Evolutionary conservation across 2,888 invertebrate species (phyloP), one percentile per base, ranked within the genome.

Genomic region (Oegoconia quadripuncta): DNA sequence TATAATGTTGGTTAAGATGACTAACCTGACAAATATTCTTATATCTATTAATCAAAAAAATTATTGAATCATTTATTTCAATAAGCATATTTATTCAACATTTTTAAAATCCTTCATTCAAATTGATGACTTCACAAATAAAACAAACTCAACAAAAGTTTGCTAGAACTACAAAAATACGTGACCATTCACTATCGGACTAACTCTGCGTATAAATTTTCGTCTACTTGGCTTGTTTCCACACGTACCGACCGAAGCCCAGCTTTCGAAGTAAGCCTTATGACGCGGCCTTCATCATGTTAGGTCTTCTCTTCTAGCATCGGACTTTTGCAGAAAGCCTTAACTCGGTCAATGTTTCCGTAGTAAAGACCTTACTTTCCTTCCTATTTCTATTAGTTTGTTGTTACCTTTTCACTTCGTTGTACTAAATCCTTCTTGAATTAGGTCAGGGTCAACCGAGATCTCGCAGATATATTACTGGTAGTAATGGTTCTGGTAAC

Each of bases 291-390:
- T 27, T 30, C 11, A 23, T 23, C 11, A 23, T 18, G 7, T 18
- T 34, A 25, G 28, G 33, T 28, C 38, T 20, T 13, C 22, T 18
- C 11, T 27, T 26, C 29, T 27, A 28, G 22, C 28, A 39, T 31
- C 22, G 34, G 15, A 34, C 39, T 29, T 14, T 18, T 18, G 26
- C 22, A 22, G 13, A 13, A 27, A 27, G 13, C 13, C 27, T n/a
- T n/a, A 28, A 34, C 12, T 34, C 11, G 28, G 39, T 14, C 33
- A 37, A 37, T 15, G 32, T 18, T 37, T n/a, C n/a, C n/a, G n/a
- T 7, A 22, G 22, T 22, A 9, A 9, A 2, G 22, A 22, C 22
- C 22, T 22, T 9, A 7, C 7, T 9, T 4, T 2, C 5, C 22
- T 7, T 22, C 9, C 13, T 27, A 6, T 12, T 27, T 27, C 12